These are phyloP conservation scores for Microplitis manilae DNA, from an alignment of 2,888 invertebrate genomes.

Conservation along the genomic window DNA sequence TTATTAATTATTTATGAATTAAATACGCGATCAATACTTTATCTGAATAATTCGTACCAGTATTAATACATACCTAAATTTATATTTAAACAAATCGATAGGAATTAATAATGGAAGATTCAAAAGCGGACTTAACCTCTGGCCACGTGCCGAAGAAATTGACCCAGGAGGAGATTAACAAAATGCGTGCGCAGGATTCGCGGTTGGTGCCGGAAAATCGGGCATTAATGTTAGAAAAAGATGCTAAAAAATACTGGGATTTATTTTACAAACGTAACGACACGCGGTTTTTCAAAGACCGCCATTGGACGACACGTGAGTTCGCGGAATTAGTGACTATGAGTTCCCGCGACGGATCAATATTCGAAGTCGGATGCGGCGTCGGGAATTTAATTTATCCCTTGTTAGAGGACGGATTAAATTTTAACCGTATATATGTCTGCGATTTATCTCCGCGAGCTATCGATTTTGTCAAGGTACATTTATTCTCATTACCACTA, in stretches of 20 bases:
- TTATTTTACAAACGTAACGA: conserved; percentile 96
- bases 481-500: conserved; percentile 55
- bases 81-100: neutral
- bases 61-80: neutral
- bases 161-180: conserved; percentile 76
- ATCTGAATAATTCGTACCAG: neutral
- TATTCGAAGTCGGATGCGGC: conserved; percentile 94
- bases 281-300: conserved; percentile 93
- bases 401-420: conserved; percentile 82
- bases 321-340: conserved; percentile 85
- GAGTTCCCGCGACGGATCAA: conserved; percentile 69
- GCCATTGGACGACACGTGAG: conserved; percentile 97
- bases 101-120: conserved; percentile 50
- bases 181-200: conserved; percentile 80
- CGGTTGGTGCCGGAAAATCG: conserved; percentile 81
- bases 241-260: conserved; percentile 95
- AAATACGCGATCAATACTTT: neutral
- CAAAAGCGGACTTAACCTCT: conserved; percentile 34
- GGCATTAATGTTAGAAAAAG: conserved; percentile 83
- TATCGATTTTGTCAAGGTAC: conserved; percentile 85
- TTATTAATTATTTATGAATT: neutral
- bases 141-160: conserved; percentile 73
- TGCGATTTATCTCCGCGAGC: conserved; percentile 96
- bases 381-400: conserved; percentile 98
- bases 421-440: conserved; percentile 79